A percentile compares a stretch with the other conserved stretches of the same genome.
Evolutionary conservation across 2,888 invertebrate genomes (phyloP).

Genomic region (Hypselothyrea guttata): DNA sequence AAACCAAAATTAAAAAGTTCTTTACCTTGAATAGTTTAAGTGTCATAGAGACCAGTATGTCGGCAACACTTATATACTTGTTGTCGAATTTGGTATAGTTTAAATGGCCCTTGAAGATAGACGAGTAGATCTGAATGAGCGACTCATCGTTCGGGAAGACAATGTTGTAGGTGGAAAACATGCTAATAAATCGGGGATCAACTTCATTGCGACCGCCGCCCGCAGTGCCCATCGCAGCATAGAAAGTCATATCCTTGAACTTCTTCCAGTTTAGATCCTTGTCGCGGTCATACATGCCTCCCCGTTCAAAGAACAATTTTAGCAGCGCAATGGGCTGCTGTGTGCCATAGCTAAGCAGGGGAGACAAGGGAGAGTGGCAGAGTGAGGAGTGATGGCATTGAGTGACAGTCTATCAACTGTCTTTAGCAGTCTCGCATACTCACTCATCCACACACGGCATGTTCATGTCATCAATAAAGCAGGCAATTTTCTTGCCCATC

Average conservation of each 20-base stretch:
- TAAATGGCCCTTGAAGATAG: conserved; percentile 91
- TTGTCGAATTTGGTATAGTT: conserved; percentile 84
- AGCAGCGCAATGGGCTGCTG: conserved; percentile 96
- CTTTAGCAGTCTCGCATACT: conserved; percentile 44
- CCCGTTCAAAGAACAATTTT: conserved; percentile 94
- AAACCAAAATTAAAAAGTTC: no score
- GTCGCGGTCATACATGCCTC: conserved; percentile 94
- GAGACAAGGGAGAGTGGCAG: neutral
- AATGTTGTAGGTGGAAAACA: conserved; percentile 94
- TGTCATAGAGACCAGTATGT: conserved; percentile 89
- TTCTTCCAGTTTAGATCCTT: conserved; percentile 95
- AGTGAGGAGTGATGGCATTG: neutral
- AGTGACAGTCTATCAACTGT: conserved; percentile 21
- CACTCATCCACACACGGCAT: conserved; percentile 90
- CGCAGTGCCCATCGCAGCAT: conserved; percentile 93
- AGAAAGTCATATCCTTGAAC: conserved; percentile 89
- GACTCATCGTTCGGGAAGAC: conserved; percentile 91
- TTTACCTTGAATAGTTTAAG: conserved; percentile 90
- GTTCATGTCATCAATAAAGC: conserved; percentile 97
- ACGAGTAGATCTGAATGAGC: conserved; percentile 90
- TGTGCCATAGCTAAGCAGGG: conserved; percentile 87
- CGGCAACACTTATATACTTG: conserved; percentile 86
- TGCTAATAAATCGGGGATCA: conserved; percentile 94
- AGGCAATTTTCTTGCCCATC: conserved; percentile 92
- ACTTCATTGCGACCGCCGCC: conserved; percentile 95